Base-by-base conservation (phyloP, 2,888 invertebrate species). In the Drosophila subquinaria region DNA sequence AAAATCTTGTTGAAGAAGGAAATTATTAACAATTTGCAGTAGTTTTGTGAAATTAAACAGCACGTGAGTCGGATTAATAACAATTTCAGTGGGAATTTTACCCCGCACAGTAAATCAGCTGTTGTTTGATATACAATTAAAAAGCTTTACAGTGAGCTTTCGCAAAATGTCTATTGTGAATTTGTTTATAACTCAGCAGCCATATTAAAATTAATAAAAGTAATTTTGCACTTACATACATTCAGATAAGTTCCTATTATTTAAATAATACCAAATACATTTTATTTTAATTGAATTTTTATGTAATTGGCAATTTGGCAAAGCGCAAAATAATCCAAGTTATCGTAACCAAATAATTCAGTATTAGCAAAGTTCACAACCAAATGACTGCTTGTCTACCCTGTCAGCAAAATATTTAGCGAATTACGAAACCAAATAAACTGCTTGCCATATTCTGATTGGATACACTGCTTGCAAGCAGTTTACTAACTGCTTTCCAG, bases 121-220 rank as follows among this genome's bases (percentile, higher is more conserved):
- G 57, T 47, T 57, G 35, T 27, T 47, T 47, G 15, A 57, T n/a
- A n/a, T 15, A 13, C 35, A 35, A 17, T 15, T 2, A 17, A 42
- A 45, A 59, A 59, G 57, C 36, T 57, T 2, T 8, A 4, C 11
- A n/a, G n/a, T 20, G 15, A 55, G 20, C n/a, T 51, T 51, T 36
- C 4, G 13, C 20, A 20, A 4, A 13, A 23, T 36, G 8, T 4
- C 9, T 8, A 36, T 20, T 35, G 11, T 15, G 3, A 11, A 17
- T 6, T 33, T 17, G 17, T 33, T 17, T 17, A 10, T 15, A 4
- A 11, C 10, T 48, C 4, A 15, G 17, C 6, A 6, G 33, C 10
- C 8, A 27, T 13, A 17, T 33, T 33, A 33, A 3, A 23, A 4
- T 50, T 6, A 11, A 11, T 11, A 6, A 17, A 33, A 33, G 33